phyloP scores from a whole-genome alignment of 2,113 vertebrate genomes.

The Electrona antarctica region DNA sequence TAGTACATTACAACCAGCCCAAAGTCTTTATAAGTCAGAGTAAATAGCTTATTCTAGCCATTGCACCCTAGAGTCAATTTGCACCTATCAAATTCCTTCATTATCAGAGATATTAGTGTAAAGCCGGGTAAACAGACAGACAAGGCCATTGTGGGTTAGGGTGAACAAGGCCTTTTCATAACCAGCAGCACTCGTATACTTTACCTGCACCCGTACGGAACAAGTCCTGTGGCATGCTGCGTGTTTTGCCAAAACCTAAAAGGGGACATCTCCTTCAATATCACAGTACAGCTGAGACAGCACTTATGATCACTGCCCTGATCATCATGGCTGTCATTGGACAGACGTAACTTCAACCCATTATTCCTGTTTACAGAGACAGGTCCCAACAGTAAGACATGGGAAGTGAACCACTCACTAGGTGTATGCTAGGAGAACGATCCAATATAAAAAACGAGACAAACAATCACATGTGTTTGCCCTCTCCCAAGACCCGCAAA shows the following conservation, averaged over 20 bases:
- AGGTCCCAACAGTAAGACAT: no score
- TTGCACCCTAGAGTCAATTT: background rate
- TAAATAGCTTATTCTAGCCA: background rate
- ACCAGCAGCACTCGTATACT: conserved; percentile 65
- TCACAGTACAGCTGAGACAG: conserved; percentile 3
- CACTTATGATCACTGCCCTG: background rate
- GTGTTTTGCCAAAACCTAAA: conserved; percentile 76
- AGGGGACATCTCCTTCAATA: conserved; percentile 68
- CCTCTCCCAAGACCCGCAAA: background rate
- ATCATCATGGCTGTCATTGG: no score
- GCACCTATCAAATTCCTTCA: conserved; percentile 8
- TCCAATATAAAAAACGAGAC: background rate
- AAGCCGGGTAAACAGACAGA: conserved; percentile 48
- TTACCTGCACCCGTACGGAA: conserved; percentile 75
- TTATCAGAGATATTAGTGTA: conserved; percentile 57
- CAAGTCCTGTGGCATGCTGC: conserved; percentile 77
- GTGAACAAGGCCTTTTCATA: conserved; percentile 30
- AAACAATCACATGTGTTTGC: background rate
- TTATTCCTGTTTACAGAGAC: no score
- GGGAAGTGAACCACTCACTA: conserved; percentile 1
- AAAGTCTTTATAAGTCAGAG: background rate
- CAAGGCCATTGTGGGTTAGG: conserved; percentile 36
- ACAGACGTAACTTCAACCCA: no score
- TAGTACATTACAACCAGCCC: background rate
- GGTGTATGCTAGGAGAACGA: conserved; percentile 5